These are phyloP conservation scores for Campodea augens DNA, from an alignment of 1,140 invertebrate genomes.

Conservation along the genomic window DNA sequence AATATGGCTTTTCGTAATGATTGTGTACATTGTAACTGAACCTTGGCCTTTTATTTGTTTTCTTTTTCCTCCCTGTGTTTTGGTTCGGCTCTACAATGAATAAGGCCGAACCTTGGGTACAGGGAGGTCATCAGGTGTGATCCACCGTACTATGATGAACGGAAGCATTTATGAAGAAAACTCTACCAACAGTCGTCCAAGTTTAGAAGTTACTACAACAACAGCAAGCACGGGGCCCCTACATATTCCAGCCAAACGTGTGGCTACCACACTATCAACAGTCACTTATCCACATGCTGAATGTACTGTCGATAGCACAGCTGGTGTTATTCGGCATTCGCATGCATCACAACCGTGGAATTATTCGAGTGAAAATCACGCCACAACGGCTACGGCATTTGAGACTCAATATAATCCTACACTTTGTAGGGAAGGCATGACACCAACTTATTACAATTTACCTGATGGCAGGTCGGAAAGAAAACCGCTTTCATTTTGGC, in stretches of 20 bases:
- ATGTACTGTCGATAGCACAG: slow-evolving; percentile 16
- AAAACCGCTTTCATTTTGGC: slow-evolving; percentile 44
- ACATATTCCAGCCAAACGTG: slow-evolving; percentile 63
- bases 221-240: slow-evolving; percentile 38
- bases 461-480: slow-evolving; percentile 16
- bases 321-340: slow-evolving; percentile 50
- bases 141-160: slow-evolving; percentile 68
- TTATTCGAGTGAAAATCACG: slow-evolving; percentile 43
- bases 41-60: too few species aligned
- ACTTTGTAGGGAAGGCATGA: slow-evolving; percentile 45
- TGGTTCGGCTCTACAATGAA: too few species aligned
- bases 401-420: slow-evolving; percentile 28
- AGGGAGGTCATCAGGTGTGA: too few species aligned
- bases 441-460: slow-evolving; percentile 57
- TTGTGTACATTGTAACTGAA: too few species aligned
- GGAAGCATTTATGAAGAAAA: slow-evolving; percentile 50
- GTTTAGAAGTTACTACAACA: slow-evolving; percentile 18
- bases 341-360: slow-evolving; percentile 43
- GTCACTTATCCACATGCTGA: slow-evolving; percentile 21
- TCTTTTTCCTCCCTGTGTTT: too few species aligned
- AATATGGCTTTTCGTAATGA: too few species aligned
- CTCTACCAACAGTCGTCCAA: slow-evolving; percentile 20
- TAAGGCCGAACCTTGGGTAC: too few species aligned
- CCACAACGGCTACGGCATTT: slow-evolving; percentile 26
- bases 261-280: slow-evolving; percentile 26